Evolutionary conservation across 2,888 invertebrate genomes (phyloP).

Genomic region (Drosophila limbata): DNA sequence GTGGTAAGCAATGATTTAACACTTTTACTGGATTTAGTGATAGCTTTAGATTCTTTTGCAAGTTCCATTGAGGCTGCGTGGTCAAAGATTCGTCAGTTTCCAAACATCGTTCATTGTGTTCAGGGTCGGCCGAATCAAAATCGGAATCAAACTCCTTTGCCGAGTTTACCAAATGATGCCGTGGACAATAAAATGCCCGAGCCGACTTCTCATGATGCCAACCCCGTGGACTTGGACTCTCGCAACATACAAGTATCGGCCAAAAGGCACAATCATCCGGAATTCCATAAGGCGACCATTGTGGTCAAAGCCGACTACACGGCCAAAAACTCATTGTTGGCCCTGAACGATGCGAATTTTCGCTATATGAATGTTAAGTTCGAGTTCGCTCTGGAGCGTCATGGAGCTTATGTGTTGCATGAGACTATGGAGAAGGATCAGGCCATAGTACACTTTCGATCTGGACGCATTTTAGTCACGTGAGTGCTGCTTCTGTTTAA

Average conservation of each 20-base stretch:
- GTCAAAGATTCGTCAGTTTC: slow-evolving; percentile 34
- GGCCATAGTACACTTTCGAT: slow-evolving; percentile 59
- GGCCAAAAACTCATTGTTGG: slow-evolving; percentile 52
- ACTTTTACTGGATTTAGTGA: neutral
- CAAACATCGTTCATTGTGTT: slow-evolving; percentile 29
- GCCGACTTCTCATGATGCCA: neutral
- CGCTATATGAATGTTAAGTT: slow-evolving; percentile 73
- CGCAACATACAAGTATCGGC: slow-evolving; percentile 67
- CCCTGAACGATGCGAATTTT: slow-evolving; percentile 52
- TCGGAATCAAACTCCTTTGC: neutral
- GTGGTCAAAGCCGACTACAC: slow-evolving; percentile 63
- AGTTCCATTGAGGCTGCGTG: slow-evolving; percentile 52
- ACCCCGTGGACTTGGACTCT: slow-evolving; percentile 12
- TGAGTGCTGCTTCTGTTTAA: slow-evolving; percentile 30
- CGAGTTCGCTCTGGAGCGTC: slow-evolving; percentile 74
- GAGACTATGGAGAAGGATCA: slow-evolving; percentile 24
- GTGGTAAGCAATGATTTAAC: slow-evolving; percentile 34
- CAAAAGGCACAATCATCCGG: slow-evolving; percentile 63
- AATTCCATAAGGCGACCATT: slow-evolving; percentile 44
- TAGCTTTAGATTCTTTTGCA: slow-evolving; percentile 1
- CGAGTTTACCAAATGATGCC: neutral
- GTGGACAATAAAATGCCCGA: neutral
- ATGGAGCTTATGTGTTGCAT: slow-evolving; percentile 42
- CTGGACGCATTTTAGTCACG: slow-evolving; percentile 70
- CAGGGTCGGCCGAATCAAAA: slow-evolving; percentile 15